Conservation (phyloP, 2,113 vertebrate genomes). For the Leuciscus idus region DNA sequence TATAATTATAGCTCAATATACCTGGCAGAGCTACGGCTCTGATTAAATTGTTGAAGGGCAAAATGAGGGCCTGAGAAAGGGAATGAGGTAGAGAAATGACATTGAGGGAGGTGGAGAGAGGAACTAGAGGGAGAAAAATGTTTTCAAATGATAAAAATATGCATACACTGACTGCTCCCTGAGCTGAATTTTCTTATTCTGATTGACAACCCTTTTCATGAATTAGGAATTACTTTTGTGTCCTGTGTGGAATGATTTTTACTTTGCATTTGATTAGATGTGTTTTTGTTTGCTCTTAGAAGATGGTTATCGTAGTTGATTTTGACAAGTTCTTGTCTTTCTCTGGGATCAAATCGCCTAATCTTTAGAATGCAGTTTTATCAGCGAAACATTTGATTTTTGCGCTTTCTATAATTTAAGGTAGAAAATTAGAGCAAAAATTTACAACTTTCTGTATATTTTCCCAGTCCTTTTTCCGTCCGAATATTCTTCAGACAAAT, state of each 20-base stretch:
- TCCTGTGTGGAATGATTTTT: not conserved
- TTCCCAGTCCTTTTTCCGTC: no score
- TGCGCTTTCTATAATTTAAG: not conserved
- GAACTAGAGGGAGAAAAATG: not conserved
- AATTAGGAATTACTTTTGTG: constrained; percentile 25
- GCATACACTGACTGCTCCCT: constrained; percentile 9
- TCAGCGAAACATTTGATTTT: not conserved
- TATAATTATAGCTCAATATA: constrained; percentile 62
- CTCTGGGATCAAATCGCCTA: not conserved
- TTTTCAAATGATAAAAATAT: constrained; percentile 15
- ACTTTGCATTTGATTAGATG: constrained; percentile 30
- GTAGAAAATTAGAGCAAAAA: not conserved
- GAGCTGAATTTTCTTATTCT: constrained; percentile 16
- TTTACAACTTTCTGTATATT: no score
- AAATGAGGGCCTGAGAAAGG: constrained; percentile 32
- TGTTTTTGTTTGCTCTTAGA: constrained; percentile 26
- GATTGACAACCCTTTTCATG: constrained; percentile 47
- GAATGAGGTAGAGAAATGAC: constrained; percentile 3
- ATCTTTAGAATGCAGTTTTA: not conserved
- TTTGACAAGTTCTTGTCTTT: not conserved
- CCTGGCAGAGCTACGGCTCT: constrained; percentile 52
- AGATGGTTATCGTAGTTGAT: constrained; percentile 41
- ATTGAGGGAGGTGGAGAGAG: not conserved
- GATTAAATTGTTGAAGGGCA: constrained; percentile 53
- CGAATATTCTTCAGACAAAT: not conserved